phyloP scores from a whole-genome alignment of 1,140 invertebrate species.

The Lysiphlebus fabarum region DNA sequence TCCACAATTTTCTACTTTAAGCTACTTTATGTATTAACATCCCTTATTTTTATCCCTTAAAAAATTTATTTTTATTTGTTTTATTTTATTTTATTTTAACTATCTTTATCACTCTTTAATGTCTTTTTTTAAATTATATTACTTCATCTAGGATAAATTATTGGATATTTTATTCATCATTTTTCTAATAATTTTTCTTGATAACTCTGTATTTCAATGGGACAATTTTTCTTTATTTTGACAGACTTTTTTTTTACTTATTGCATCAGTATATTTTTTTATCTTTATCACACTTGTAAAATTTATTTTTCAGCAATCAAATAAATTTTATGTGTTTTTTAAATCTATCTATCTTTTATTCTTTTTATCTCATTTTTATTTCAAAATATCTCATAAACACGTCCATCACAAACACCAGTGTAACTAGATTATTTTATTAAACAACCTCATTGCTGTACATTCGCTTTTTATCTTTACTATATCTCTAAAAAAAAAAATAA shows the following conservation, averaged over 20 bases:
- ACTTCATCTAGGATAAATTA: too few species aligned
- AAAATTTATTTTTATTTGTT: neutral
- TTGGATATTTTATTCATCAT: too few species aligned
- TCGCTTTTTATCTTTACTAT: slow-evolving; percentile 26
- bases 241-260: slow-evolving; percentile 2
- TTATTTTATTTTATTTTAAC: neutral
- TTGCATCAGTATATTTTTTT: slow-evolving; percentile 1
- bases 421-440: slow-evolving; percentile 55
- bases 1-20: slow-evolving; percentile 59
- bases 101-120: slow-evolving; percentile 24
- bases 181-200: too few species aligned
- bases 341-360: too few species aligned
- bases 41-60: slow-evolving; percentile 21
- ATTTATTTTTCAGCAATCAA: too few species aligned
- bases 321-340: too few species aligned
- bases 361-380: too few species aligned
- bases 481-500: too few species aligned
- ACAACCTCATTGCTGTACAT: slow-evolving; percentile 43
- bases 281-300: neutral
- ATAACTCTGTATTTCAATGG: slow-evolving; percentile 15
- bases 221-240: slow-evolving; percentile 5
- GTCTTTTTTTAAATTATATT: too few species aligned
- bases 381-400: neutral
- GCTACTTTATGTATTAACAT: slow-evolving; percentile 58
- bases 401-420: slow-evolving; percentile 10